Evolutionary conservation across 2,888 invertebrate genomes (phyloP), one percentile per base, ranked within the genome.

Genomic region (Gasteruption jaculator): DNA sequence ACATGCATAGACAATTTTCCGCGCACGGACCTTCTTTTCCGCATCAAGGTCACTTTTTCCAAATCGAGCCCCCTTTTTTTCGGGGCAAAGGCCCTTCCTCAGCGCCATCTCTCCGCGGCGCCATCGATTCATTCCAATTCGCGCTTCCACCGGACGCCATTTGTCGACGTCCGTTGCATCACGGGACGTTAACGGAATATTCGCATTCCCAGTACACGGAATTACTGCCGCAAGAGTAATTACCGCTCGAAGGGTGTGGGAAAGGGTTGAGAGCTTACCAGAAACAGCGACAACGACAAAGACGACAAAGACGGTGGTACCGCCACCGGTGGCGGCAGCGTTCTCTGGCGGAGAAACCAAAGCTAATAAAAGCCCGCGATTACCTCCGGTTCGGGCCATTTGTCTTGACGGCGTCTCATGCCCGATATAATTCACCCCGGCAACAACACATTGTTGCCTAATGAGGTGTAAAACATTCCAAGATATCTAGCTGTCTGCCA

Each of bases 301-400:
- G 41, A 44, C 15, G 48, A 31, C 37, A 43, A 33, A 38, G 25
- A 39, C 24, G 36, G 44, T 48, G 48, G 47, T 46, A 43, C 30
- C 24, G 24, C 15, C 8, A 38, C 42, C 37, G 38, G 31, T 32
- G 36, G 30, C 37, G 47, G 38, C 32, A n/a, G n/a, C n/a, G n/a
- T n/a, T n/a, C n/a, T n/a, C 56, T 53, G 44, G 41, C 31, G 43
- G 56, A 57, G 63, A 64, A 68, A 62, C 63, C 60, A 61, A 59
- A 63, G 65, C 70, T 69, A 70, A 70, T 70, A 70, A 70, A 70
- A 70, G 68, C 69, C 68, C 66, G 61, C 68, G 68, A 70, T 70
- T 70, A 69, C 70, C 70, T 69, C 69, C 68, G 63, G 68, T 65
- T 67, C 61, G 63, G 65, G 60, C 70, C 70, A 70, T 70, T 69